phyloP scores from a whole-genome alignment of 1,140 invertebrate species.

The Drosophila hydei region DNA sequence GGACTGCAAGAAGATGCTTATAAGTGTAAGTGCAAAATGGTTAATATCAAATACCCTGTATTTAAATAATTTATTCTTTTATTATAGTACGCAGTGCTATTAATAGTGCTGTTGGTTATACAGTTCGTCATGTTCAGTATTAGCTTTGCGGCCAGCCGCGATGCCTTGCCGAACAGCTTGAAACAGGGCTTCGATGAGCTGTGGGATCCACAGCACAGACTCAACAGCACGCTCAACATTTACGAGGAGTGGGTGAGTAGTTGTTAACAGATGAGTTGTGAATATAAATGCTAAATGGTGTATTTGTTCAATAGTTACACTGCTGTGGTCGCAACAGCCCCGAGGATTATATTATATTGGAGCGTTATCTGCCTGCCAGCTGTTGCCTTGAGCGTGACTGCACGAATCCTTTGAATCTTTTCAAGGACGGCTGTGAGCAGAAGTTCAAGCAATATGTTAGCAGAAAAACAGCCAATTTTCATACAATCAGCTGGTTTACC shows the following conservation, averaged over 20 bases:
- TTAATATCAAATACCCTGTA: not conserved
- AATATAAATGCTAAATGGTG: not conserved
- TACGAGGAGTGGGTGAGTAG: slow-evolving; percentile 76
- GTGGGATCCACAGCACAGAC: slow-evolving; percentile 53
- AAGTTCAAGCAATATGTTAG: slow-evolving; percentile 66
- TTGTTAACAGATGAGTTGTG: not conserved
- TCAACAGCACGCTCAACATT: slow-evolving; percentile 51
- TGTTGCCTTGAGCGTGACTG: slow-evolving; percentile 72
- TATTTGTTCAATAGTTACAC: slow-evolving; percentile 51
- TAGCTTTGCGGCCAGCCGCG: slow-evolving; percentile 62
- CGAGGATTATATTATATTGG: slow-evolving; percentile 68
- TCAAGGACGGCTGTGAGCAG: slow-evolving; percentile 61
- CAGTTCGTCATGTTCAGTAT: slow-evolving; percentile 75
- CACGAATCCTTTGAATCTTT: slow-evolving; percentile 59
- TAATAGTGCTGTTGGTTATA: slow-evolving; percentile 66
- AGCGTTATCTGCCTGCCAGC: slow-evolving; percentile 55
- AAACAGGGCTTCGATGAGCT: slow-evolving; percentile 72
- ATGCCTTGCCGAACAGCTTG: slow-evolving; percentile 50
- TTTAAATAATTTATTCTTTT: not conserved
- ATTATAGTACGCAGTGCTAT: slow-evolving; percentile 68
- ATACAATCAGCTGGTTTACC: slow-evolving; percentile 69
- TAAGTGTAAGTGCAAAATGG: slow-evolving; percentile 52
- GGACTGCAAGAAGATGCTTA: slow-evolving; percentile 63
- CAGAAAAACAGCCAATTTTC: slow-evolving; percentile 64
- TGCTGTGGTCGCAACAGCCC: slow-evolving; percentile 75